Evolutionary conservation across 2,888 invertebrate species (phyloP), one percentile per base, ranked within the genome.

Genomic region (Drosophila anceps): DNA sequence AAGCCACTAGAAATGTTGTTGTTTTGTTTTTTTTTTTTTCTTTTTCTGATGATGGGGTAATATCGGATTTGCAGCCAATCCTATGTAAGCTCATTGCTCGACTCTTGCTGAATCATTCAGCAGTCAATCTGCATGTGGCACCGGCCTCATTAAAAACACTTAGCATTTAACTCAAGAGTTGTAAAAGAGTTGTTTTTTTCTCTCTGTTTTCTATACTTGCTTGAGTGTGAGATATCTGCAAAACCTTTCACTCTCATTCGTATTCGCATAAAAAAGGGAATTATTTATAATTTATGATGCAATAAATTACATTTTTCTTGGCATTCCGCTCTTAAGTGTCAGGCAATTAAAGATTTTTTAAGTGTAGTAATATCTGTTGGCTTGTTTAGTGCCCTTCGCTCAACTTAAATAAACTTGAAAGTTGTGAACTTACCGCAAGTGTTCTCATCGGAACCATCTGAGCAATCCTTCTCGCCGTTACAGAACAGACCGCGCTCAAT

Each of bases 401-500:
- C n/a, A 15, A 9, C 5, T 27, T 46, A n/a, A 46, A 5, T 20
- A 20, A 41, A 20, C 8, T 4, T 1, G 10, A 15, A 1, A 27
- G 0, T n/a, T 12, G 6, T 27, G 13, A 8, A 94, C 96, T 95
- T 93, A 98, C 98, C 97, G 92, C 98, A 98, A 91, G 96, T 95
- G 92, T 97, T 98, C 93, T 98, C 98, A 91, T 98, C 98, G 33
- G 97, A 98, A 58, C 97, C 97, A 90, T 98, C 98, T 2, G 94
- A 92, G 91, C 98, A 98, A 93, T 98, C 97, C 91, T 96, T 97
- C 91, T 97, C 97, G 59, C 98, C 97, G 94, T 98, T 98, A 93
- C 98, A 98, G 96, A 98, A 98, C 57, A 98, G 95, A 15, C 97
- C 97, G 61, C 97, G 94, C 92, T 98, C 97, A 87, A 98, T 96